Evolutionary conservation across 2,888 invertebrate genomes (phyloP).

Genomic region (Polymixis lichenea): DNA sequence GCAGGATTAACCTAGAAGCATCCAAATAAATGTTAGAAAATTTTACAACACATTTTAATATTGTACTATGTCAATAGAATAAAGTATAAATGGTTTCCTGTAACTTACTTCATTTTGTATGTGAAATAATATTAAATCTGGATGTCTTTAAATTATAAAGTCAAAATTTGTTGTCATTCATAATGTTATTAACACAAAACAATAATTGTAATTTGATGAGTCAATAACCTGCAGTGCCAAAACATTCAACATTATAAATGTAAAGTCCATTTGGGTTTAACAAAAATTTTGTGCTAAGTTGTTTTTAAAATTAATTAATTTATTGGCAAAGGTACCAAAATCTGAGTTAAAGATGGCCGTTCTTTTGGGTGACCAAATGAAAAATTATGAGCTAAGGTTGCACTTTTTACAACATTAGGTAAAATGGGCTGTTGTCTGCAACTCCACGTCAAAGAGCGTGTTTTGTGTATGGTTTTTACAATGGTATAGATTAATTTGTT

Average conservation of each 20-base stretch:
- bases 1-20: conserved; percentile 25
- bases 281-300: conserved; percentile 41
- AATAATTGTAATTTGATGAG: conserved; percentile 45
- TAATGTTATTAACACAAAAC: conserved; percentile 24
- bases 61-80: conserved; percentile 55
- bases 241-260: conserved; percentile 28
- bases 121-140: conserved; percentile 38
- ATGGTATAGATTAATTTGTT: neutral
- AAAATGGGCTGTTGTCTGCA: too few species aligned
- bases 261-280: conserved; percentile 29
- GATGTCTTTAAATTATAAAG: conserved; percentile 33
- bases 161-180: conserved; percentile 56
- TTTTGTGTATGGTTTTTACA: too few species aligned
- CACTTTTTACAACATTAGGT: neutral
- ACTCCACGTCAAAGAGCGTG: too few species aligned
- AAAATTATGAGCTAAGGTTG: conserved; percentile 3
- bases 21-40: conserved; percentile 35
- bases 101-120: conserved; percentile 47
- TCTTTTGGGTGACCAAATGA: conserved; percentile 54
- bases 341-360: conserved; percentile 60
- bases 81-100: conserved; percentile 37
- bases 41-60: conserved; percentile 49
- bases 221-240: conserved; percentile 11
- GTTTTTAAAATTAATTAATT: conserved; percentile 27
- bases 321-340: conserved; percentile 48